Base-by-base conservation (phyloP, 2,113 vertebrate species). In the Myodes glareolus region DNA sequence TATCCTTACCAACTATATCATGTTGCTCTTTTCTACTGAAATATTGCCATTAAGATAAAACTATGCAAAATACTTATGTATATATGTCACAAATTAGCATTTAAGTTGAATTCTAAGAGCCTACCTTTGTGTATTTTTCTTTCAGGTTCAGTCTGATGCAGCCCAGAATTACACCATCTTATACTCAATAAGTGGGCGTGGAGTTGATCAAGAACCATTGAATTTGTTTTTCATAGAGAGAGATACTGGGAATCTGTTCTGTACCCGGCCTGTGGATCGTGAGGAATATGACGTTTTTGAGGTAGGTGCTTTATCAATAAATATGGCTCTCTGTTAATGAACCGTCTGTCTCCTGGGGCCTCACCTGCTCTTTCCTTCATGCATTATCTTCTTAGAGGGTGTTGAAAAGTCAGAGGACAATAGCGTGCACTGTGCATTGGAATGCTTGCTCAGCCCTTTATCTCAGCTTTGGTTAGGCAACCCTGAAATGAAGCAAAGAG, bases 91-190 rank as follows among this genome's bases (percentile, higher is more conserved):
- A 92, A 91, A n/a, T 77, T 25, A 65, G 17, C 27, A 91, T 89
- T 91, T 82, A 85, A 76, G 27, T 88, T 58, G 63, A 65, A 72
- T 88, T 73, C 81, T 23, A 90, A 33, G 16, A 70, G 84, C 68
- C 91, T 89, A 52, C 39, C 4, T 76, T 33, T 73, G 0, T 75
- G 0, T 33, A 61, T 5, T 98, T 94, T 94, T 76, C 50, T 84
- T 92, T 47, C 84, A 99, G 99, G 97, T 99, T 82, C 98, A 98
- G 0, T 99, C 99, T 12, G 99, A 99, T 96, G 98, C 99, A 5
- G 97, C 98, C 36, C 96, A 97, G 70, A 90, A 85, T 0, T 95
- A 98, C 39, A 80, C 84, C 0, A 95, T 99, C 63, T 98, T 95
- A 94, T 99, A 99, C 89, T 99, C 97, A 31, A 95, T 99, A 96